These are phyloP conservation scores for Chlorocebus sabaeus DNA, from an alignment of 2,113 vertebrate genomes.

Conservation along the genomic window DNA sequence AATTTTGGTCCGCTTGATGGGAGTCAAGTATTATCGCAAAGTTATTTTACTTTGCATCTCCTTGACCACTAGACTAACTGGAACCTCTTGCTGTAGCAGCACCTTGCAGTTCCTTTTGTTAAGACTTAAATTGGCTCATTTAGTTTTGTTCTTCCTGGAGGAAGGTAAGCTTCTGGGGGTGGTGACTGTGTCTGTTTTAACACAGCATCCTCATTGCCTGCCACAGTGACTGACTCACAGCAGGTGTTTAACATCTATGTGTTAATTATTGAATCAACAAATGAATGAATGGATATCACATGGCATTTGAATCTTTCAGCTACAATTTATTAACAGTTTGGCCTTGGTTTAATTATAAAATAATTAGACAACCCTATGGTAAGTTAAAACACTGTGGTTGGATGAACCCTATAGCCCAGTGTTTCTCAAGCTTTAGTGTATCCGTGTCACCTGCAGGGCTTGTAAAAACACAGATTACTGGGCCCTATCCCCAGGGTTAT, in stretches of 20 bases:
- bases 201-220: background rate
- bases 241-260: background rate
- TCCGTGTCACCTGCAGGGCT: background rate
- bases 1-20: background rate
- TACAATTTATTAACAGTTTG: background rate
- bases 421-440: background rate
- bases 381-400: background rate
- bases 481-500: background rate
- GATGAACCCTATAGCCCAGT: background rate
- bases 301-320: background rate
- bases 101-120: background rate
- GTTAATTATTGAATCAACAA: background rate
- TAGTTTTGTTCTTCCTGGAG: background rate
- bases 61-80: background rate
- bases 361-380: background rate
- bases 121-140: background rate
- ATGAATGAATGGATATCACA: background rate
- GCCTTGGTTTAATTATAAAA: background rate
- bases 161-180: background rate
- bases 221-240: background rate
- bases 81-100: background rate
- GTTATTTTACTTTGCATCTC: background rate
- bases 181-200: background rate
- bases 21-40: background rate
- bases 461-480: background rate